A percentile compares a stretch with the other conserved stretches of the same genome.
Conservation (phyloP, 2,888 invertebrate species). For the Drosophila borealis region DNA sequence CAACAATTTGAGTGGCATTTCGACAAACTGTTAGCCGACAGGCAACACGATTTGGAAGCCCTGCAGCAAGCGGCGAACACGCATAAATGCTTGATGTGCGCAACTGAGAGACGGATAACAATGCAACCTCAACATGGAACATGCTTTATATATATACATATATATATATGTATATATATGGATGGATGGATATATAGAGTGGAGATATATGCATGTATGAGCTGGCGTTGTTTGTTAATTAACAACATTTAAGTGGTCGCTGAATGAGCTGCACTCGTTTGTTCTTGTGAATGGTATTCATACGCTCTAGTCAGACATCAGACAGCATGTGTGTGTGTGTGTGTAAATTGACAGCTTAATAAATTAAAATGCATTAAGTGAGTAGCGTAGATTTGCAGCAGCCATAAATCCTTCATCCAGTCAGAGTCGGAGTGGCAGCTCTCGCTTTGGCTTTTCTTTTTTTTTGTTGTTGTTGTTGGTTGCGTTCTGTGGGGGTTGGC, state of each 20-base stretch:
- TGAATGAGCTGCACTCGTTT: constrained; percentile 32
- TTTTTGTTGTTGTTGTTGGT: neutral
- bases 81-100: constrained; percentile 36
- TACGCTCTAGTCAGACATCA: neutral
- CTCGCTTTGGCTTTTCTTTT: constrained; percentile 20
- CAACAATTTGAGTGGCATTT: constrained; percentile 18
- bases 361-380: constrained; percentile 80
- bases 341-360: constrained; percentile 74
- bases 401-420: constrained; percentile 70
- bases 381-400: constrained; percentile 71
- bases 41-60: constrained; percentile 23
- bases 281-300: constrained; percentile 1
- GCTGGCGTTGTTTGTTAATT: constrained; percentile 43
- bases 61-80: constrained; percentile 16
- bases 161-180: neutral
- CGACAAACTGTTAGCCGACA: constrained; percentile 24
- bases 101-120: constrained; percentile 16
- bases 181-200: neutral
- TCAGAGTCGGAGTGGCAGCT: constrained; percentile 21
- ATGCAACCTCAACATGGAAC: constrained; percentile 28
- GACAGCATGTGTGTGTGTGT: constrained; percentile 1
- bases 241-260: constrained; percentile 48
- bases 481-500: constrained; percentile 13
- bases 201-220: neutral
- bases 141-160: neutral